These are phyloP conservation scores for Poeciliopsis presidionis DNA, from an alignment of 2,797 vertebrate genomes.

Conservation along the genomic window DNA sequence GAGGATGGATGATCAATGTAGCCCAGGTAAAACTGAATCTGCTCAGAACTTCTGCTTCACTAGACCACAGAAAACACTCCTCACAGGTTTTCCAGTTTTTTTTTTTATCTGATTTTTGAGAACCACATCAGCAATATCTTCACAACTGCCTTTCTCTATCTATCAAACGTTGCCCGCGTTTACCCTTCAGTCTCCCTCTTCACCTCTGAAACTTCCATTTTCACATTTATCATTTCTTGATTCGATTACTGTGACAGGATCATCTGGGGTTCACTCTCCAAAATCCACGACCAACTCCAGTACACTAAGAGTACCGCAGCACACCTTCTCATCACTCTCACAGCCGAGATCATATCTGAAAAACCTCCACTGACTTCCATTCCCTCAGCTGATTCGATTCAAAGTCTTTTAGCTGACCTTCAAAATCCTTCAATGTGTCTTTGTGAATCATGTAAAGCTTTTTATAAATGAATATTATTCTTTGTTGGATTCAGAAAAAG, in stretches of 20 bases:
- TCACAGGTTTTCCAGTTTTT: background rate
- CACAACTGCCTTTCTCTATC: background rate
- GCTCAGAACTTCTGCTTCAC: background rate
- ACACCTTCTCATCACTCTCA: background rate
- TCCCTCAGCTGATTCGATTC: background rate
- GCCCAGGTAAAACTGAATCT: constrained; percentile 67
- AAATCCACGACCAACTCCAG: background rate
- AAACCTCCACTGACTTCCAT: background rate
- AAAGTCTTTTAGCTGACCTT: background rate
- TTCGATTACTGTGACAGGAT: background rate
- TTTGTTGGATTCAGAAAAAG: background rate
- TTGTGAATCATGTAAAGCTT: background rate
- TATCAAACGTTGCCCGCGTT: background rate
- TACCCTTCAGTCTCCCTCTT: background rate
- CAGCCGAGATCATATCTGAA: background rate
- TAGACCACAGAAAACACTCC: background rate
- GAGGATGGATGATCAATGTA: constrained; percentile 74
- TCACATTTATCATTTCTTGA: background rate
- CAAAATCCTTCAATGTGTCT: background rate
- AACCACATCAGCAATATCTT: background rate
- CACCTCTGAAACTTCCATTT: constrained; percentile 1
- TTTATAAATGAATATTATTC: background rate
- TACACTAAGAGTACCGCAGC: background rate
- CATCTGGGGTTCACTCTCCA: background rate
- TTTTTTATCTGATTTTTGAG: background rate